Evolutionary conservation across 1,140 invertebrate genomes (phyloP).

Genomic region (Leptopilina boulardi): DNA sequence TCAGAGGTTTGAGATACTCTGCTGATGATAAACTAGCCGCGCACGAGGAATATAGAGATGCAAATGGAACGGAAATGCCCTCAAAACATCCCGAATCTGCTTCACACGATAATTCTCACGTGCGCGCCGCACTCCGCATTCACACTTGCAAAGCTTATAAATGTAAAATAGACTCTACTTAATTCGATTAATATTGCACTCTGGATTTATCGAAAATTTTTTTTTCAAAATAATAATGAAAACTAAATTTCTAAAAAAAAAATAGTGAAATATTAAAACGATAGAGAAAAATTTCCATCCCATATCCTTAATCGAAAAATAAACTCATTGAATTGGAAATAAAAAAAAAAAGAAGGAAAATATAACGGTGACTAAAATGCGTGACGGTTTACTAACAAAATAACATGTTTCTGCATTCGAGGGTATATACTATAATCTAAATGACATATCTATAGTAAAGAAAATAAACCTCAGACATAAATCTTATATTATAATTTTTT

Average conservation of each 20-base stretch:
- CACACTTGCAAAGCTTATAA: conserved; percentile 19
- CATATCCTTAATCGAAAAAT: not conserved
- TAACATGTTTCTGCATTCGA: not conserved
- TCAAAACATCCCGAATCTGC: conserved; percentile 40
- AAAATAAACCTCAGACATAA: conserved; percentile 8
- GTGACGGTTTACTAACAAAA: conserved; percentile 6
- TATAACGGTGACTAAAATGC: conserved; percentile 11
- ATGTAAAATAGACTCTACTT: conserved; percentile 31
- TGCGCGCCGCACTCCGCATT: conserved; percentile 8
- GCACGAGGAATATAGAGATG: conserved; percentile 34
- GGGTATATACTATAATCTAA: conserved; percentile 17
- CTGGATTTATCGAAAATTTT: conserved; percentile 32
- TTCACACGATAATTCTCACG: conserved; percentile 22
- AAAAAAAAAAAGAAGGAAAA: not conserved
- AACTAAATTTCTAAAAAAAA: too few species aligned
- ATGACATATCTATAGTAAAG: conserved; percentile 17
- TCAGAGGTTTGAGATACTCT: conserved; percentile 33
- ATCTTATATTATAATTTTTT: conserved; percentile 16
- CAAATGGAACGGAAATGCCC: conserved; percentile 38
- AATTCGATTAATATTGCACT: conserved; percentile 39
- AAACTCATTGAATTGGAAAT: not conserved
- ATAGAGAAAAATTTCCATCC: too few species aligned
- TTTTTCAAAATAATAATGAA: not conserved
- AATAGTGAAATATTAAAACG: too few species aligned
- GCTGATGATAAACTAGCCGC: conserved; percentile 33